Evolutionary conservation across 2,113 vertebrate genomes (phyloP).

Genomic region (Tupaia tana): DNA sequence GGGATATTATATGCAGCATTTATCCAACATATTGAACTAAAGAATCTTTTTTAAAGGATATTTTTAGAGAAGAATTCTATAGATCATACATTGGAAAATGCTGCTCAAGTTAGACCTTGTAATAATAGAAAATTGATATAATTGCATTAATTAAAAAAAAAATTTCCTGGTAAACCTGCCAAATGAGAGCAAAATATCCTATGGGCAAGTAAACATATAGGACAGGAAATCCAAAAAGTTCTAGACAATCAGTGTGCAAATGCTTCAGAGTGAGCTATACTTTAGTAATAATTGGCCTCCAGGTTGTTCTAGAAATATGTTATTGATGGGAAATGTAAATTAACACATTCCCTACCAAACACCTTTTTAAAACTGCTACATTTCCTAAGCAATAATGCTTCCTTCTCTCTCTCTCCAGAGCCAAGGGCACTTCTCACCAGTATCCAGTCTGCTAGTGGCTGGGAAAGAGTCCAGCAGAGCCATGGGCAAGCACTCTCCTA

Average conservation of each 20-base stretch:
- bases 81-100: conserved; percentile 49
- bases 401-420: conserved; percentile 6
- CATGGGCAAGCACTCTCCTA: conserved; percentile 50
- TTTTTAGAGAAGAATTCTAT: conserved; percentile 37
- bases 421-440: conserved; percentile 24
- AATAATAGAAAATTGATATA: conserved; percentile 33
- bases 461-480: conserved; percentile 67
- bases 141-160: neutral
- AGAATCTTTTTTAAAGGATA: neutral
- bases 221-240: conserved; percentile 40
- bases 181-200: conserved; percentile 32
- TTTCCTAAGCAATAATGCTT: conserved; percentile 2
- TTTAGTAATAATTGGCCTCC: conserved; percentile 55
- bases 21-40: conserved; percentile 6
- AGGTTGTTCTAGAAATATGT: conserved; percentile 54
- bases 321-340: conserved; percentile 43
- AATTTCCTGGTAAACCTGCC: conserved; percentile 11
- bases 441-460: conserved; percentile 23
- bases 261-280: neutral
- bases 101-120: conserved; percentile 35
- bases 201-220: conserved; percentile 47
- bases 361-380: conserved; percentile 22
- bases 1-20: neutral
- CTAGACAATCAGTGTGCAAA: conserved; percentile 24
- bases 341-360: neutral